These are phyloP conservation scores for Enteromius afrohamiltoni DNA, from an alignment of 2,797 vertebrate genomes.

Conservation along the genomic window DNA sequence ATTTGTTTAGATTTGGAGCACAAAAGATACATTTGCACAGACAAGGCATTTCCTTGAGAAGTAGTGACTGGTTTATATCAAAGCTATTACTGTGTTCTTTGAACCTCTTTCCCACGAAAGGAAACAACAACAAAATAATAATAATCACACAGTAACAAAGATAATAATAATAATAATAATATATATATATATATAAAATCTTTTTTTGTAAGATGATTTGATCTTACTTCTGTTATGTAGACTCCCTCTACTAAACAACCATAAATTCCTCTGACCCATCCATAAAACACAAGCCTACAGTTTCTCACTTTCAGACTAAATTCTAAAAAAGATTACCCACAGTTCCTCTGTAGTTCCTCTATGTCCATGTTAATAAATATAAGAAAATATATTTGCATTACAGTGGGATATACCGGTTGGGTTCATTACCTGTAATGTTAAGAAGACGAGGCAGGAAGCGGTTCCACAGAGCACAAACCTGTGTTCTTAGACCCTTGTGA, in stretches of 20 bases:
- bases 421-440: slow-evolving; percentile 86
- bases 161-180: neutral
- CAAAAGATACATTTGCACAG: slow-evolving; percentile 42
- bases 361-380: neutral
- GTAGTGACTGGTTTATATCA: slow-evolving; percentile 23
- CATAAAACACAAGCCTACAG: slow-evolving; percentile 18
- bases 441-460: slow-evolving; percentile 90
- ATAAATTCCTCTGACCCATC: slow-evolving; percentile 25
- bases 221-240: neutral
- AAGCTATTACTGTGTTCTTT: slow-evolving; percentile 8
- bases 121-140: neutral
- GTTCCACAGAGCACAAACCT: slow-evolving; percentile 93
- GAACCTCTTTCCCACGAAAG: neutral
- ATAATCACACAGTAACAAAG: neutral
- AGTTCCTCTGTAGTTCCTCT: neutral
- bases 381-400: neutral
- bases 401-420: neutral
- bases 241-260: slow-evolving; percentile 16
- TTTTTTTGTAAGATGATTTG: neutral
- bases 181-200: neutral
- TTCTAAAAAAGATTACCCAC: neutral
- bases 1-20: slow-evolving; percentile 44
- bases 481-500: slow-evolving; percentile 83
- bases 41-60: slow-evolving; percentile 55
- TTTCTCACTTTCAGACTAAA: slow-evolving; percentile 17